Base-by-base conservation (phyloP, 2,797 vertebrate genomes). In the Muscicapa striata region DNA sequence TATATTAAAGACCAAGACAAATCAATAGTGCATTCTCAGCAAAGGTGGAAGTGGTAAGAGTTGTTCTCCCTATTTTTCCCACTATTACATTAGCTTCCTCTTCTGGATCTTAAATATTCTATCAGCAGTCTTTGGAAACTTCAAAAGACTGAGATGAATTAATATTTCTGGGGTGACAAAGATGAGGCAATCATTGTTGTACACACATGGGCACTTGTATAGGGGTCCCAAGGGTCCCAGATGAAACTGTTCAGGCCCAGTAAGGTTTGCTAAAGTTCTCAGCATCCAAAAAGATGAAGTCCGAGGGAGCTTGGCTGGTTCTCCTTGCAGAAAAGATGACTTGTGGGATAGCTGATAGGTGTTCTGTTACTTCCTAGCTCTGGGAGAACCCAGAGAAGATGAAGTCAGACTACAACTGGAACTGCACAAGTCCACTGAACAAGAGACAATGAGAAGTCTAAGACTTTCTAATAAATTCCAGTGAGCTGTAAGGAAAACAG, bases 181-280 rank as follows among this genome's bases (percentile, higher is more conserved):
- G 40, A 66, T 0, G 10, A 80, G 15, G 7, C 20, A n/a, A 21
- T 69, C 24, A 23, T 66, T 43, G 26, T n/a, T 78, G 9, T 32
- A 52, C 13, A 24, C 7, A 24, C 13, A 22, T 9, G 5, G 4
- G 6, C 13, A 30, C 6, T 17, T 8, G 9, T 5, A 22, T 6
- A 46, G 10, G 5, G 3, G 4, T 58, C 8, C 4, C 6, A 58
- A 43, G 11, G 4, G 21, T 17, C 7, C 12, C 20, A 70, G 5
- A 24, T 14, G 23, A 58, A 15, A 6, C 1, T 46, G 3, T 36
- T 55, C 10, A 63, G 10, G 6, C 10, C 2, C 8, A 32, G 1
- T 26, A 77, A 32, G 1, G 1, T 32, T 29, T 32, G 1, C 45
- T 72, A 67, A 48, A 18, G 5, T 8, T 4, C 8, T 79, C 21